Base-by-base conservation (phyloP, 2,888 invertebrate genomes). In the Zaprionus bogoriensis region DNA sequence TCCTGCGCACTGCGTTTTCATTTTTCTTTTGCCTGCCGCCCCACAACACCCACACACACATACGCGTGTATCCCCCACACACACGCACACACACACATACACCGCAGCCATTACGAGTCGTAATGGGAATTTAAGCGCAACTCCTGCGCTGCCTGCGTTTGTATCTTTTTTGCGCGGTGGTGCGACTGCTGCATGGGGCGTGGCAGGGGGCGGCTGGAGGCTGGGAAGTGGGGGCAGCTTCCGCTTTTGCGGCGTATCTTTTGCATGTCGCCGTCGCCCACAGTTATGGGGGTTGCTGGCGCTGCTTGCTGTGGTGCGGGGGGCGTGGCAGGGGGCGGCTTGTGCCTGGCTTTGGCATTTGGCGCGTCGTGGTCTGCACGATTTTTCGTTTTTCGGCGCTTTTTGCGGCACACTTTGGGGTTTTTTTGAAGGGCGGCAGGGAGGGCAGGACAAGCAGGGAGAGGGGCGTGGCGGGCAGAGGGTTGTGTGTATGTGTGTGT, bases 1-100 rank as follows among this genome's bases (percentile, higher is more conserved):
- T 87, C 87, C 89, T 88, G 88, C 88, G 88, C 88, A 88, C 75
- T 80, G 78, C 82, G 87, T 84, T 74, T 78, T 79, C 83, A 67
- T 86, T 75, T 87, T 87, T 77, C 73, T 69, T 78, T 73, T 67
- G 66, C 65, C 44, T 27, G 10, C 27, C 27, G 10, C 9, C 3
- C 27, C 27, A 7, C 27, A 27, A 10, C 25, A 5, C 25, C 25
- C 9, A 30, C 30, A 58, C 73, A 67, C 61, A 19, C 63, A 64
- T 27, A n/a, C 61, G 46, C 28, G 32, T n/a, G n/a, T n/a, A n/a
- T n/a, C n/a, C 60, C 58, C 32, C 50, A 48, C 44, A 44, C 46
- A 46, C 38, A 9, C 60, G 38, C 50, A 45, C 51, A 36, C 60
- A 57, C 65, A 19, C 60, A 62, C 65, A 72, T 64, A 67, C 72